These are phyloP conservation scores for Rhinatrema bivittatum DNA, from an alignment of 2,797 vertebrate genomes.

Conservation along the genomic window DNA sequence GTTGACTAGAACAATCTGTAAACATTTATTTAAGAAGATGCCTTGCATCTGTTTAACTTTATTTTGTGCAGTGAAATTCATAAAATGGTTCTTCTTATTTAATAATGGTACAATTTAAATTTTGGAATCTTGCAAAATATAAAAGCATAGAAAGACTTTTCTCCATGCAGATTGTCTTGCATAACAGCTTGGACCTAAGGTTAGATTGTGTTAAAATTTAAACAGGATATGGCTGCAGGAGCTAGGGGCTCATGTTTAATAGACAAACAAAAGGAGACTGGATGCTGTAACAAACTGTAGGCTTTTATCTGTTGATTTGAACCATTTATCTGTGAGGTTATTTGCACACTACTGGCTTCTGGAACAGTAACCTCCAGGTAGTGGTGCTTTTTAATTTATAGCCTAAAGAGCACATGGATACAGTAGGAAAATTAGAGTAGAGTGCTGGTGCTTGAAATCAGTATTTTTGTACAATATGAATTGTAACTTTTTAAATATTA, in stretches of 20 bases:
- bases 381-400: constrained; percentile 13
- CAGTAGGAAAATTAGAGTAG: constrained; percentile 8
- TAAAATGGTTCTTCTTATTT: constrained; percentile 59
- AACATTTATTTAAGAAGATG: constrained; percentile 63
- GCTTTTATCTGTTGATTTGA: too few species aligned
- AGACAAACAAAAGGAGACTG: too few species aligned
- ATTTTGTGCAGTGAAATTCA: constrained; percentile 63
- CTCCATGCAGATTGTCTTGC: constrained; percentile 54
- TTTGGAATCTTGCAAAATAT: constrained; percentile 44
- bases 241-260: too few species aligned
- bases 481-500: constrained; percentile 23
- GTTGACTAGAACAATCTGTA: constrained; percentile 62
- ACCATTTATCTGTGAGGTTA: too few species aligned
- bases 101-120: constrained; percentile 60
- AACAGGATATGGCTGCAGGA: too few species aligned
- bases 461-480: constrained; percentile 42
- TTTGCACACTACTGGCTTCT: too few species aligned
- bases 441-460: constrained; percentile 22
- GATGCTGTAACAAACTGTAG: too few species aligned
- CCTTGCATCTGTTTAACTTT: constrained; percentile 56
- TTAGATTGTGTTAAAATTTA: too few species aligned
- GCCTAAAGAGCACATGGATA: rapidly evolving
- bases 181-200: too few species aligned
- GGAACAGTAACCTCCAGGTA: too few species aligned
- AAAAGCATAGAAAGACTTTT: constrained; percentile 56